Percentiles rank a stretch among this genome's conserved stretches.
phyloP scores from a whole-genome alignment of 1,140 invertebrate genomes.

The Daktulosphaira vitifoliae region DNA sequence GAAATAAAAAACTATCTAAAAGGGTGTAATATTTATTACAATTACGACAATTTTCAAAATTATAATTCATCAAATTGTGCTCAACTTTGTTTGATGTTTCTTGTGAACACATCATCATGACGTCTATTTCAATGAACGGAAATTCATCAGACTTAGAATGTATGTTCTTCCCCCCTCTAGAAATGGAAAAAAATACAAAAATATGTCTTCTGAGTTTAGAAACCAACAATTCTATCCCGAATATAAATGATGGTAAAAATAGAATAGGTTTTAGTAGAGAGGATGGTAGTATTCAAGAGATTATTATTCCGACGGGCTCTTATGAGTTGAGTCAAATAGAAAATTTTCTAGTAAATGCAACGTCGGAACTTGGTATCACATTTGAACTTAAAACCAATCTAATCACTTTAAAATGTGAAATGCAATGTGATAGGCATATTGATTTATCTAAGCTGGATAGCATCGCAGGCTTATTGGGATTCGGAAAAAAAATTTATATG shows the following conservation, averaged over 20 bases:
- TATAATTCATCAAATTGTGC: conserved; percentile 1
- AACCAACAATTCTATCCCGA: conserved; percentile 26
- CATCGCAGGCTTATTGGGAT: background rate
- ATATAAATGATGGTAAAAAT: conserved; percentile 21
- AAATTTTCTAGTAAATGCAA: background rate
- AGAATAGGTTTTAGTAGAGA: background rate
- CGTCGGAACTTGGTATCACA: background rate
- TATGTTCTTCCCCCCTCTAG: conserved; percentile 5
- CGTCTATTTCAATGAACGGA: background rate
- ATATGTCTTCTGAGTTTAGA: too few relatives aligned
- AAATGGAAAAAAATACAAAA: background rate
- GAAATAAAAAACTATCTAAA: too few relatives aligned
- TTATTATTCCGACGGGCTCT: conserved; percentile 21
- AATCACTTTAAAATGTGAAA: background rate
- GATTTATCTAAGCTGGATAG: background rate
- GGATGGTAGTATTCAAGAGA: background rate
- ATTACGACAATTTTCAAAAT: conserved; percentile 10
- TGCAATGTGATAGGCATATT: background rate
- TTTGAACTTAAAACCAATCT: background rate
- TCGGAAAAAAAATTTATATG: background rate
- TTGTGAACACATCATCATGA: background rate
- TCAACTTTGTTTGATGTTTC: conserved; percentile 23
- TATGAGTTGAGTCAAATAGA: conserved; percentile 12
- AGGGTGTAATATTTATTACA: conserved; percentile 5
- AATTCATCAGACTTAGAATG: background rate